Conservation (phyloP, 2,113 vertebrate genomes). For the Hyla sarda region DNA sequence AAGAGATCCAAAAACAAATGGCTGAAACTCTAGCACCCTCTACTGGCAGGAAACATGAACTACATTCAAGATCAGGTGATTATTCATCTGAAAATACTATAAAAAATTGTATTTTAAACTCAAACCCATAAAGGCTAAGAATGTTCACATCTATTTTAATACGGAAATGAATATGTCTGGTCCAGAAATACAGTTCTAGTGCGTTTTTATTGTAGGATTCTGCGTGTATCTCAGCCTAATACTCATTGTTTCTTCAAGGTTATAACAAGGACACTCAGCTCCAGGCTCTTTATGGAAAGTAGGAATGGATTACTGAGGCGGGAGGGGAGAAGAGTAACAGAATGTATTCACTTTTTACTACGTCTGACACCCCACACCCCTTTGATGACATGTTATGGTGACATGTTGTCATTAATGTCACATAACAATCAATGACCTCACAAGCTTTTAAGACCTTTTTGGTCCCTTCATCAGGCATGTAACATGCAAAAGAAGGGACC, state of each 20-base stretch:
- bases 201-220: not conserved
- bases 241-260: conserved; percentile 41
- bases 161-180: not conserved
- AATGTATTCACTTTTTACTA: no score
- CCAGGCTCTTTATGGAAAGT: conserved; percentile 4
- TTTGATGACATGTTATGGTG: no score
- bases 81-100: not conserved
- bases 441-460: no score
- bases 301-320: not conserved
- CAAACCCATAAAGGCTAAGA: not conserved
- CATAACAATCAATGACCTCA: no score
- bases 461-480: no score
- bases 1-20: no score
- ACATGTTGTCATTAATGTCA: no score
- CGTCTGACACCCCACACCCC: no score
- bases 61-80: not conserved
- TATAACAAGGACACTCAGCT: conserved; percentile 45
- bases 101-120: conserved; percentile 7
- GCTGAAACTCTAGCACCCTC: conserved; percentile 79
- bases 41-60: conserved; percentile 67
- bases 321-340: not conserved
- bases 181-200: not conserved
- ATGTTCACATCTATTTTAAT: not conserved
- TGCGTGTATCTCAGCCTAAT: not conserved
- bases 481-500: no score